Evolutionary conservation across 2,797 vertebrate genomes (phyloP).

Genomic region (Platalea minor): DNA sequence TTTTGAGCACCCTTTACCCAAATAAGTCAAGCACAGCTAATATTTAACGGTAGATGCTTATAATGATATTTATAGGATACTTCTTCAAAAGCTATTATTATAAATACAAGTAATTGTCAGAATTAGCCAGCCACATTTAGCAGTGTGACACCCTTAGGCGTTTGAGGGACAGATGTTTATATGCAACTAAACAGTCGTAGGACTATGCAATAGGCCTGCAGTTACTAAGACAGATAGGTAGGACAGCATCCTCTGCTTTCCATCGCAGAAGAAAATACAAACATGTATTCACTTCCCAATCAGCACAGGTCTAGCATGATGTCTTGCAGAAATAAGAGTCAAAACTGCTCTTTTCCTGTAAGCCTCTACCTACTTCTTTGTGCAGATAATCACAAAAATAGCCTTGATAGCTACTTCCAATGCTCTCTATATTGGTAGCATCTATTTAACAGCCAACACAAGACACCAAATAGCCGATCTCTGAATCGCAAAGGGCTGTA

Average conservation of each 20-base stretch:
- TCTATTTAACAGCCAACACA: background rate
- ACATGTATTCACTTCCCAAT: background rate
- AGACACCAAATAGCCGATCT: background rate
- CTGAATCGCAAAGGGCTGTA: background rate
- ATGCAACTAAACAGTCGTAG: background rate
- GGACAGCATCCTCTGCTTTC: background rate
- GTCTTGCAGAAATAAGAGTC: background rate
- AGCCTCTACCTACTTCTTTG: background rate
- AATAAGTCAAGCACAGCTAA: background rate
- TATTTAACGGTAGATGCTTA: background rate
- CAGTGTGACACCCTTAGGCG: background rate
- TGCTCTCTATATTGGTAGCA: background rate
- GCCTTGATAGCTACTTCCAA: background rate
- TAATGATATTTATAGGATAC: background rate
- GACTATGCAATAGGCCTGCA: background rate
- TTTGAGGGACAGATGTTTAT: background rate
- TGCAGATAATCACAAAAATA: background rate
- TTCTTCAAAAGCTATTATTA: background rate
- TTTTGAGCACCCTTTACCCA: background rate
- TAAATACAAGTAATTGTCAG: background rate
- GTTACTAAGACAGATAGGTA: background rate
- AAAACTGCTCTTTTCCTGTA: background rate
- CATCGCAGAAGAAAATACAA: background rate
- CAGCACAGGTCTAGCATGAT: background rate
- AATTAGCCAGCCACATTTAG: background rate